These are phyloP conservation scores for Frankliniella fusca DNA, from an alignment of 2,888 invertebrate genomes.

Conservation along the genomic window DNA sequence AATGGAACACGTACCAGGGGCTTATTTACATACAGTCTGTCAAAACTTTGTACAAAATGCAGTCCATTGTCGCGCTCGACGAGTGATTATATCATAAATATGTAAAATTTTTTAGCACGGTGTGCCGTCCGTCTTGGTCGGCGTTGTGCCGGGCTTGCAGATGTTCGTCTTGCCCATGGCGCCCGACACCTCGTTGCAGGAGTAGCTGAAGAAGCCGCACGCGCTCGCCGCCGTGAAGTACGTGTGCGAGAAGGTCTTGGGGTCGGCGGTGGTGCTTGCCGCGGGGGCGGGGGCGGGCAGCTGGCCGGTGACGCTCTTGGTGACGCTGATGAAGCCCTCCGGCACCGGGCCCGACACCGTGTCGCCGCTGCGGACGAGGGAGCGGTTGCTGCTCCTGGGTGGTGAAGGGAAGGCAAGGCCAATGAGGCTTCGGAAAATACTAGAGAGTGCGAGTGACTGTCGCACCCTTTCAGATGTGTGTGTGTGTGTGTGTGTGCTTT, in stretches of 20 bases:
- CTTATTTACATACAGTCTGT: slow-evolving; percentile 3
- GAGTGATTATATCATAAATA: not conserved
- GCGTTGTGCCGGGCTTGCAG: slow-evolving; percentile 72
- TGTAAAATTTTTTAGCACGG: slow-evolving; percentile 47
- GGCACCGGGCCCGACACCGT: slow-evolving; percentile 40
- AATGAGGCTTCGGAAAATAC: too few relatives aligned
- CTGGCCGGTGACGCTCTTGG: slow-evolving; percentile 73
- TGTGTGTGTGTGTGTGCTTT: too few relatives aligned
- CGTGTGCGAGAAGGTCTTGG: slow-evolving; percentile 67
- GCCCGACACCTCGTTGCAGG: slow-evolving; percentile 74
- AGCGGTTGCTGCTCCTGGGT: not conserved
- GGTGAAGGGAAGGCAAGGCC: too few relatives aligned
- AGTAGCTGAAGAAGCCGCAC: slow-evolving; percentile 82
- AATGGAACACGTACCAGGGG: too few relatives aligned
- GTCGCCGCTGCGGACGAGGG: slow-evolving; percentile 28
- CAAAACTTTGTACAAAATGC: not conserved
- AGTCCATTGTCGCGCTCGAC: not conserved
- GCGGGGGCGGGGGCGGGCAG: slow-evolving; percentile 43
- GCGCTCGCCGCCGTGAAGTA: slow-evolving; percentile 83
- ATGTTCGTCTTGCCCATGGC: slow-evolving; percentile 73
- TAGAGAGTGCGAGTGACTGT: too few relatives aligned
- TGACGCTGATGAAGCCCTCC: slow-evolving; percentile 70
- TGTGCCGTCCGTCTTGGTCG: slow-evolving; percentile 67
- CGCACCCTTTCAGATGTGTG: too few relatives aligned
- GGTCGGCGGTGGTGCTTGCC: slow-evolving; percentile 49